phyloP scores from a whole-genome alignment of 2,797 vertebrate genomes.

The Tragelaphus oryx region DNA sequence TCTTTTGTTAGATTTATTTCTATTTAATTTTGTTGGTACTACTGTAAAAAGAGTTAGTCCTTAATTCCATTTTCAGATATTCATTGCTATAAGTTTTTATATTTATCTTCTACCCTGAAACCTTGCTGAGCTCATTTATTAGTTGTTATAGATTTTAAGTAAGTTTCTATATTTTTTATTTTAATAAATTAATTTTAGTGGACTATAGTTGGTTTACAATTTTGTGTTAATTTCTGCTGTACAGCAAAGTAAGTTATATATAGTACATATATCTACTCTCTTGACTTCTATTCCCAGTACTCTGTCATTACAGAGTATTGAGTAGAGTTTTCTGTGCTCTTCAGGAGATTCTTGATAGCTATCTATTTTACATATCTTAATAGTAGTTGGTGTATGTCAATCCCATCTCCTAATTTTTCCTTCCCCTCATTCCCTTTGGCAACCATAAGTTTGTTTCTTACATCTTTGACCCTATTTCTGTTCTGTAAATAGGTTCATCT shows the following conservation, averaged over 20 bases:
- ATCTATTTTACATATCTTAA: neutral
- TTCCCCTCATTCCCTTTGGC: neutral
- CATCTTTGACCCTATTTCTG: neutral
- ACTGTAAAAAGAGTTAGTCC: neutral
- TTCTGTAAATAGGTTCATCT: neutral
- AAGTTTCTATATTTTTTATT: neutral
- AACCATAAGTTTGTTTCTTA: neutral
- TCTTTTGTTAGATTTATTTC: neutral
- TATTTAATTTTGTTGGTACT: neutral
- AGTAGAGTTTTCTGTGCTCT: neutral
- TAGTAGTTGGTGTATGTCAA: neutral
- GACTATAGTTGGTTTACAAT: neutral
- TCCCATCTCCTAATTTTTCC: neutral
- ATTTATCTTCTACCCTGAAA: neutral
- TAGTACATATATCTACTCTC: neutral
- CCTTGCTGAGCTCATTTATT: neutral
- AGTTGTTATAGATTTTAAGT: neutral
- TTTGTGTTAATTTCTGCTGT: neutral
- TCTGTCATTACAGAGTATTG: neutral
- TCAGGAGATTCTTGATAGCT: neutral
- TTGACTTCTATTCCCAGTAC: neutral
- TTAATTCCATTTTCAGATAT: neutral
- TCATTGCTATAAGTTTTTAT: neutral
- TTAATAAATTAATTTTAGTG: neutral
- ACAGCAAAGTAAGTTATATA: neutral